phyloP scores from a whole-genome alignment of 1,140 invertebrate species.

The Holcopasites calliopsidis region DNA sequence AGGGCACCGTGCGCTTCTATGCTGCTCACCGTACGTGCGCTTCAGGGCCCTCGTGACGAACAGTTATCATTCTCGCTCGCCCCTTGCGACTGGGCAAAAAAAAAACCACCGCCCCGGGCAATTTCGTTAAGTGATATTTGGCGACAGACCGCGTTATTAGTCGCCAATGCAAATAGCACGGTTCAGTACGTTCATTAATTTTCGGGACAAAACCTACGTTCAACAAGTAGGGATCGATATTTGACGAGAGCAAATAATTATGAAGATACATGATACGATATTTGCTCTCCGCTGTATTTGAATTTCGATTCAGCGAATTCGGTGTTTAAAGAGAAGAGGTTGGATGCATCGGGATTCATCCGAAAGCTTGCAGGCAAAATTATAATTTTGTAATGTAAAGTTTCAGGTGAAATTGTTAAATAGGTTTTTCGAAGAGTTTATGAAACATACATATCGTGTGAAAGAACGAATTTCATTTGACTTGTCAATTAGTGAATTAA shows the following conservation, averaged over 20 bases:
- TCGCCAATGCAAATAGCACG: conserved; percentile 24
- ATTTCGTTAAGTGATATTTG: conserved; percentile 15
- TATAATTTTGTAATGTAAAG: no score
- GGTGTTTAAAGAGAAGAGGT: background rate
- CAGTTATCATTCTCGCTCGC: background rate
- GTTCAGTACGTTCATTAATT: conserved; percentile 34
- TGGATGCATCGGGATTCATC: no score
- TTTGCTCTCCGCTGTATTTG: conserved; percentile 7
- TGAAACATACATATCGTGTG: no score
- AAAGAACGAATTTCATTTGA: no score
- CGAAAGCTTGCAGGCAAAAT: no score
- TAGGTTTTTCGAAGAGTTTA: no score
- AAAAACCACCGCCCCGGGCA: background rate
- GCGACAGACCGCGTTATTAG: conserved; percentile 27
- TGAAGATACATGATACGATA: conserved; percentile 18
- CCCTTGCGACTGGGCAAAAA: background rate
- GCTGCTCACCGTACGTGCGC: background rate
- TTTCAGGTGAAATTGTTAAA: no score
- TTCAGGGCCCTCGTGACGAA: background rate
- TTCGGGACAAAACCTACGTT: conserved; percentile 25
- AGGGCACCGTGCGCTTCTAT: conserved; percentile 22
- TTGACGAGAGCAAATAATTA: conserved; percentile 33
- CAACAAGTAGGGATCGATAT: conserved; percentile 42
- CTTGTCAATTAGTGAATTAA: no score
- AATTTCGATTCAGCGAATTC: background rate